Conservation (phyloP, 37 sponge, comb jelly and placozoan species). For the Eunapius fragilis region DNA sequence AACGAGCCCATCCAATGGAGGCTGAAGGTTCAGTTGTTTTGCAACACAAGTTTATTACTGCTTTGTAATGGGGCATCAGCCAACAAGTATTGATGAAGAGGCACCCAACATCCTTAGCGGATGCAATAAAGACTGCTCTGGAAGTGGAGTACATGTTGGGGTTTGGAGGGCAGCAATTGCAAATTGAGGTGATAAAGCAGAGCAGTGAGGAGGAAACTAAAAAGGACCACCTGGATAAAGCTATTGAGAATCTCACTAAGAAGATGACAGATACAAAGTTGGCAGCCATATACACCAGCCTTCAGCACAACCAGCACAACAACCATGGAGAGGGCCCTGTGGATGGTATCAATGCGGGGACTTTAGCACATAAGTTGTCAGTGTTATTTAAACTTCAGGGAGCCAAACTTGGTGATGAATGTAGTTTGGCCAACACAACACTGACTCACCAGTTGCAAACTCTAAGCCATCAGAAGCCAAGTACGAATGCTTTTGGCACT, state of each 20-base stretch:
- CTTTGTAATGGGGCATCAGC: constrained; percentile 15
- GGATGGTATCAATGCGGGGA: constrained; percentile 3
- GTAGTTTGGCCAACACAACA: constrained; percentile 16
- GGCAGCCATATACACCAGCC: background rate
- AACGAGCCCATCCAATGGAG: constrained; percentile 11
- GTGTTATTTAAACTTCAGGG: constrained; percentile 21
- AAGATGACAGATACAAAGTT: background rate
- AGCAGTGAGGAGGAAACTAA: background rate
- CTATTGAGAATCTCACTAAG: constrained; percentile 18
- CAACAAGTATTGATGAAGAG: constrained; percentile 23
- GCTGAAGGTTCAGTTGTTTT: constrained; percentile 4
- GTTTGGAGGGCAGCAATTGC: background rate
- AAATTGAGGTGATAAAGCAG: background rate
- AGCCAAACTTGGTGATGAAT: constrained; percentile 12
- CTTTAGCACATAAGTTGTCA: background rate
- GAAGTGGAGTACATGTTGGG: constrained; percentile 20
- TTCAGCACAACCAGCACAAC: background rate
- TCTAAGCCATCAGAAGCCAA: background rate
- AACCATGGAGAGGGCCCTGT: background rate
- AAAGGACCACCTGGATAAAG: constrained; percentile 7
- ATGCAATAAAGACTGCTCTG: constrained; percentile 22
- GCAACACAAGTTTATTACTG: constrained; percentile 32
- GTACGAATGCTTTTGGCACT: background rate
- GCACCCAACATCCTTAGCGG: background rate
- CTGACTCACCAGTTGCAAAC: background rate